Evolutionary conservation across 1,140 invertebrate species (phyloP).

Genomic region (Geopemphigus sp.): DNA sequence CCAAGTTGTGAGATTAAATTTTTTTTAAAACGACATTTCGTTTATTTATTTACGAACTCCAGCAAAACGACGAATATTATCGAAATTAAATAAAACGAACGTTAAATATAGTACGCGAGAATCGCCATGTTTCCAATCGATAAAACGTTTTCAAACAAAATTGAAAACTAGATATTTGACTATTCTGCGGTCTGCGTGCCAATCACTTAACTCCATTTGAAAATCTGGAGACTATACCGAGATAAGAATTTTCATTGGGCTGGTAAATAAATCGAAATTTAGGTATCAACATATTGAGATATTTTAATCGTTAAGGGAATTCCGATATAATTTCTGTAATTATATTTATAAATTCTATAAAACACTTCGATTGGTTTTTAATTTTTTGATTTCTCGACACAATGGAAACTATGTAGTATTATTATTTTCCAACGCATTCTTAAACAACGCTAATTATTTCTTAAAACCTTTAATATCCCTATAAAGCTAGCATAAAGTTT

Average conservation of each 20-base stretch:
- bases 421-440: slow-evolving; percentile 35
- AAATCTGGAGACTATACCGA: neutral
- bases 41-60: too few relatives aligned
- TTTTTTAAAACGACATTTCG: too few relatives aligned
- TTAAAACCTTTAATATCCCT: slow-evolving; percentile 31
- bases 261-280: slow-evolving; percentile 37
- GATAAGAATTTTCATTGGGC: slow-evolving; percentile 23
- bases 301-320: slow-evolving; percentile 35
- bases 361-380: slow-evolving; percentile 11
- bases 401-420: slow-evolving; percentile 48
- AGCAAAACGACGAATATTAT: too few relatives aligned
- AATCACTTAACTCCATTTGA: slow-evolving; percentile 14
- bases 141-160: too few relatives aligned
- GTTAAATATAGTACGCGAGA: too few relatives aligned
- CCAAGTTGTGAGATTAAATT: too few relatives aligned
- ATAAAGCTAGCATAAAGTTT: slow-evolving; percentile 17
- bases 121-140: too few relatives aligned
- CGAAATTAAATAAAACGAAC: too few relatives aligned
- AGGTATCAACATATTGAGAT: slow-evolving; percentile 29
- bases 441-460: slow-evolving; percentile 26
- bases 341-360: slow-evolving; percentile 33
- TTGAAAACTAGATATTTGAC: too few relatives aligned
- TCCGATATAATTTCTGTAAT: slow-evolving; percentile 22
- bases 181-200: slow-evolving; percentile 6
- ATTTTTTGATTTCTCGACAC: slow-evolving; percentile 21